Base-by-base conservation (phyloP, 2,113 vertebrate genomes). In the Hippocampus guttulatus region DNA sequence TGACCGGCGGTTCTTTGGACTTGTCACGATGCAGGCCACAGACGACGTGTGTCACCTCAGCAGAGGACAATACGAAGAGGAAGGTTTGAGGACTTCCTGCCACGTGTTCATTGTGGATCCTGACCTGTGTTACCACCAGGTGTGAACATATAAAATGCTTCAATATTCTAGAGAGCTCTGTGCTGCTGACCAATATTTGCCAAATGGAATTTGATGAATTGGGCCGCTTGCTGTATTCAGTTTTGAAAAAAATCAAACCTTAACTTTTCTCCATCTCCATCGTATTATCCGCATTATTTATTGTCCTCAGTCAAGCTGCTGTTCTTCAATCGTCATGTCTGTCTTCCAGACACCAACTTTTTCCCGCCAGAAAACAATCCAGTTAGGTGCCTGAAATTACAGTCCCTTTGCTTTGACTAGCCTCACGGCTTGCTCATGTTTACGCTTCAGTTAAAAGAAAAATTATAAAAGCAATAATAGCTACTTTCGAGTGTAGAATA, bases 21-120 rank as follows among this genome's bases (percentile, higher is more conserved):
- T 99, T 16, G 97, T 99, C 75, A 98, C 97, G 5, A 96, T 98
- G 96, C 97, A 99, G 84, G 93, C 91, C 27, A 86, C 88, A 0
- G 95, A 96, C 0, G 94, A 93, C 0, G 88, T 91, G 3, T 83
- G 82, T 70, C 88, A 90, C 62, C 85, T 89, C 27, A 90, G 87
- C 75, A 86, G 92, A 60, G 91, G 90, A 2, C 90, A 84, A 40
- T 95, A 96, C 14, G 94, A 95, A 1, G 95, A 95, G 65, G 92
- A 92, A 0, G 58, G 89, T 68, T 75, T 98, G 84, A 93, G 97
- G 79, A 99, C 96, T 0, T 99, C 97, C 57, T 99, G 97, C 76
- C 97, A 99, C 0, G 97, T 98, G 68, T 99, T 99, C 77, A 96
- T 98, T 77, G 97, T 98, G 84, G 97, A 99, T 74, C 96, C 97